These are phyloP conservation scores for Peucedramus taeniatus DNA, from an alignment of 2,113 vertebrate genomes.

Conservation along the genomic window DNA sequence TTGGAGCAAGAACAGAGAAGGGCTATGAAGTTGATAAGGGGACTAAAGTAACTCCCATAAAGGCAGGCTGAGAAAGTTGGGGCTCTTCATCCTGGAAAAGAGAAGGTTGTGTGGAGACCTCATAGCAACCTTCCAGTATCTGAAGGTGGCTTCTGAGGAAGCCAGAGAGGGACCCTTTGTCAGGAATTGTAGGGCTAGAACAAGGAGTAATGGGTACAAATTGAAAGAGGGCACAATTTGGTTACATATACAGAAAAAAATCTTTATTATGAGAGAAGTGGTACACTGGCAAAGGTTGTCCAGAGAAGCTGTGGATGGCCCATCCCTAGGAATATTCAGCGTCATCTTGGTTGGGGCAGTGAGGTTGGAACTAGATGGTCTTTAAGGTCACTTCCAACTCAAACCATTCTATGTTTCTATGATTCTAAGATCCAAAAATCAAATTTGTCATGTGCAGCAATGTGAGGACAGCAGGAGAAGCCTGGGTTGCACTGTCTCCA, in stretches of 20 bases:
- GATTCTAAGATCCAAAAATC: neutral
- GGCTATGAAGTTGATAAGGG: neutral
- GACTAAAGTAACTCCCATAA: neutral
- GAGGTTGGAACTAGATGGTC: neutral
- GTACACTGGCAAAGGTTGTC: neutral
- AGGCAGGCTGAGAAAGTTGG: neutral
- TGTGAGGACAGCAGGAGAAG: neutral
- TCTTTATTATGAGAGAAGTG: neutral
- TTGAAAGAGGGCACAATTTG: neutral
- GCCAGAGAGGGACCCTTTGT: neutral
- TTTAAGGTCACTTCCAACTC: neutral
- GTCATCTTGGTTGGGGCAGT: neutral
- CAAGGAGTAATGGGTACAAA: neutral
- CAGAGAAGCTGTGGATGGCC: neutral
- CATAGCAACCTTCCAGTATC: neutral
- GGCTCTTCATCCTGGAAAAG: neutral
- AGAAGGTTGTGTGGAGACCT: neutral
- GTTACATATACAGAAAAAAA: neutral
- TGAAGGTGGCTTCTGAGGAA: neutral
- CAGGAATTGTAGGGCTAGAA: neutral
- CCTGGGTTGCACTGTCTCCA: neutral
- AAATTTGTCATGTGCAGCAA: neutral
- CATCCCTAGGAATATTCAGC: neutral
- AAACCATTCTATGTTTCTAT: neutral
- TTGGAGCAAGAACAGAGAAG: neutral